phyloP scores from a whole-genome alignment of 2,888 invertebrate species.

The Mythimna vitellina region DNA sequence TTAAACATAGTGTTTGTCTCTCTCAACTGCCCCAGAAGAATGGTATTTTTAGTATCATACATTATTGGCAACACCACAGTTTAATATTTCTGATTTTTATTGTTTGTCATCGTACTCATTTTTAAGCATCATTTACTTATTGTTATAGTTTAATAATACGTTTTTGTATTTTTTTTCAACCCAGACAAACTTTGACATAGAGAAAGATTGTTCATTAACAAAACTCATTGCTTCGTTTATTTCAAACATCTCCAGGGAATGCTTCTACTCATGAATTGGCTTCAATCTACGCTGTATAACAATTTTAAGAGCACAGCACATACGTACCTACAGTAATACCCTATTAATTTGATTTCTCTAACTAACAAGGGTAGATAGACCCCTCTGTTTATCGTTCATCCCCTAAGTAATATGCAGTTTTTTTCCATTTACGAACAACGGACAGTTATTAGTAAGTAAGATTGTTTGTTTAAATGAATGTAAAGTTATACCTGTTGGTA shows the following conservation, averaged over 20 bases:
- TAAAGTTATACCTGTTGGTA: constrained; percentile 48
- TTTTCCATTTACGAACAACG: constrained; percentile 47
- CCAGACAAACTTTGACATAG: neutral
- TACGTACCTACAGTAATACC: constrained; percentile 36
- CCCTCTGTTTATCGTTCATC: constrained; percentile 61
- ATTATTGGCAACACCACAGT: too few relatives aligned
- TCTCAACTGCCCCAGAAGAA: too few relatives aligned
- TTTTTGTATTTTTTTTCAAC: neutral
- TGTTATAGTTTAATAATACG: neutral
- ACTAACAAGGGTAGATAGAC: constrained; percentile 57
- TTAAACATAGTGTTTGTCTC: too few relatives aligned
- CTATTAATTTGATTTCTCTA: constrained; percentile 59
- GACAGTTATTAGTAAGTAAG: constrained; percentile 37
- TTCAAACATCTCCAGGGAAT: constrained; percentile 11
- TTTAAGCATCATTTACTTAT: neutral
- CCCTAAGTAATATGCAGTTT: constrained; percentile 62
- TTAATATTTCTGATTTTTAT: too few relatives aligned
- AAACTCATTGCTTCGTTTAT: constrained; percentile 33
- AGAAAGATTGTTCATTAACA: constrained; percentile 36
- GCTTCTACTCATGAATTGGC: constrained; percentile 25
- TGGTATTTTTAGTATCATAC: too few relatives aligned
- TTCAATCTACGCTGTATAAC: constrained; percentile 23
- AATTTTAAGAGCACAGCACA: constrained; percentile 38
- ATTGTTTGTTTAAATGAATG: constrained; percentile 39
- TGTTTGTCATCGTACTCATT: neutral